Base-by-base conservation (phyloP, 1,140 invertebrate genomes). In the Zaprionus ornatus region DNA sequence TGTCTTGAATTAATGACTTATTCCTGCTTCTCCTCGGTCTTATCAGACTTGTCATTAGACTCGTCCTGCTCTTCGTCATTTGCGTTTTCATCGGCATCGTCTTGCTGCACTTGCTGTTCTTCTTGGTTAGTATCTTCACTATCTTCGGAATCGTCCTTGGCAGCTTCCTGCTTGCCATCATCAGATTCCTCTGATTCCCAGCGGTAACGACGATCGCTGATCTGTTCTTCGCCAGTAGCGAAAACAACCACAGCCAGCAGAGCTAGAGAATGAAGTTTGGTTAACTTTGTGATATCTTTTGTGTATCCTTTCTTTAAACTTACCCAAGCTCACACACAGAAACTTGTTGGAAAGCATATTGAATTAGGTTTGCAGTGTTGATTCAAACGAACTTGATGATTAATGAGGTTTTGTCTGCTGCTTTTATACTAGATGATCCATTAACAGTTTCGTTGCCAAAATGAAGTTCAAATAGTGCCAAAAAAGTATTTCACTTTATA, bases 121-220 rank as follows among this genome's bases (percentile, higher is more conserved):
- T 45, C 40, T n/a, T 42, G 40, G 40, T 42, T 42, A 1, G 27
- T 23, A 21, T 42, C 45, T 1, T 60, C 37, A 4, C 23, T 17
- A 13, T 27, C 55, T 7, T 57, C 69, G 25, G 23, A 35, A n/a
- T 60, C 21, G 2, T 37, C 57, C 1, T 60, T n/a, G 13, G 19
- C 35, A 42, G 12, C 45, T 45, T 27, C 45, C 27, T 60, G 35
- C 9, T 74, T 57, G 9, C 4, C 29, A 1, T 74, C 12, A 27
- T 63, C 52, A 7, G 13, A 29, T 17, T 64, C 62, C 6, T 63
- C 57, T 21, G 1, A 12, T 12, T 7, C 25, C 83, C 83, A 87
- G 23, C 83, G 83, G 70, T 29, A 87, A n/a, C 83, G 83, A 57
- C 83, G 83, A 61, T 87, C 83, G 19, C 69, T 77, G 40, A 87